A percentile compares a stretch with the other conserved stretches of the same genome.
phyloP scores from a whole-genome alignment of 2,113 vertebrate species.

The Madoqua kirkii region DNA sequence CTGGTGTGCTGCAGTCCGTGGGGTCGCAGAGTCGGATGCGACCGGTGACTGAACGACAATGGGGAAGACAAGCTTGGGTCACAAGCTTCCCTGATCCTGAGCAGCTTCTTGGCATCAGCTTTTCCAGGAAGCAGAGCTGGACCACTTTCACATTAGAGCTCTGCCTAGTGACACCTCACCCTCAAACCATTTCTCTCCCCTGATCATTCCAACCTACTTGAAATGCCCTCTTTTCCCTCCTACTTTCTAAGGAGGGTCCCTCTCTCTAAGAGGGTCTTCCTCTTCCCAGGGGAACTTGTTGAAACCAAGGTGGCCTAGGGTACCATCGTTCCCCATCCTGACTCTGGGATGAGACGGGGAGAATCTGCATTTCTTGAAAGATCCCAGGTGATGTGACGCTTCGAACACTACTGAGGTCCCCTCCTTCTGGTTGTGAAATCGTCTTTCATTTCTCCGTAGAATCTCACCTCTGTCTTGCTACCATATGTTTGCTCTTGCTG shows the following conservation, averaged over 20 bases:
- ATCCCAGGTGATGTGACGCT: no score
- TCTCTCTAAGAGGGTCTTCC: no score
- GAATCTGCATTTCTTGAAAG: not conserved
- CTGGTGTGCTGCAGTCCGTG: not conserved
- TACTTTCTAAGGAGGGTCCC: not conserved
- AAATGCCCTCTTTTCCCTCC: not conserved
- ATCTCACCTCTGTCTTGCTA: not conserved
- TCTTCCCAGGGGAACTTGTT: not conserved
- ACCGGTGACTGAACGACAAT: accelerated
- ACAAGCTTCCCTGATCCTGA: accelerated
- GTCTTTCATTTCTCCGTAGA: accelerated
- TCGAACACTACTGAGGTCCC: not conserved
- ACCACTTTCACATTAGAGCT: not conserved
- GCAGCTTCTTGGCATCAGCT: not conserved
- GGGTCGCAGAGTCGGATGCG: not conserved
- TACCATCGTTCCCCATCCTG: not conserved
- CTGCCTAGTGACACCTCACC: not conserved
- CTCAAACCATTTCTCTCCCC: not conserved
- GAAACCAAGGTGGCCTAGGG: not conserved
- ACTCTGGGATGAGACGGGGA: not conserved
- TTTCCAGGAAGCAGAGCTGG: not conserved
- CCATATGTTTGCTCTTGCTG: accelerated
- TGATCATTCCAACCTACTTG: not conserved
- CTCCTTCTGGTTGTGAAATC: accelerated
- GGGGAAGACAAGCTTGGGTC: not conserved